Base-by-base conservation (phyloP, 2,113 vertebrate genomes). In the Lipophrys pholis region DNA sequence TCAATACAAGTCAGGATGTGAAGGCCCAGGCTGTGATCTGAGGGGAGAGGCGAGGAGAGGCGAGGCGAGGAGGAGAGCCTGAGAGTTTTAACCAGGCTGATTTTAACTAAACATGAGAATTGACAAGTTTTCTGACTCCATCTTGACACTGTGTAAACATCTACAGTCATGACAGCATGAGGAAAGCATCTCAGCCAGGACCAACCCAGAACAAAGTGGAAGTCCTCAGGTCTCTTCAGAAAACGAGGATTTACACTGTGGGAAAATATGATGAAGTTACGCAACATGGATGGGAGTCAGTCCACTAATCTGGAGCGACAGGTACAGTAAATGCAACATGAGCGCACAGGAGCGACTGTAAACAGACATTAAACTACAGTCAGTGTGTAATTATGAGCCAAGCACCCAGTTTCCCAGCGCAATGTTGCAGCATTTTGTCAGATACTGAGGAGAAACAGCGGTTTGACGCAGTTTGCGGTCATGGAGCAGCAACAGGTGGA, bases 401-500 rank as follows among this genome's bases (percentile, higher is more conserved):
- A n/a, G 48, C 15, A 49, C 54, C 11, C 6, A 30, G 16, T 35
- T 5, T 17, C 6, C 1, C 9, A n/a, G 17, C 35, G 1, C 41
- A 48, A 35, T 6, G 0, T 30, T 4, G 30, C 53, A 39, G 16
- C 1, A 40, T 12, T 8, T 53, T 0, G 36, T 21, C 9, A n/a
- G 16, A 40, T 8, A 4, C 35, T 43, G 11, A 9, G 8, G 40
- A 51, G n/a, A 43, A 43, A 43, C 10, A 5, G 40, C 15, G 40
- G 43, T 8, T 59, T 74, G 77, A 69, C 70, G 60, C 78, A 70
- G 46, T 84, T 84, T 73, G 76, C 43, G 62, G 21, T 30, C 63
- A 36, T 54, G 74, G 67, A 55, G 56, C 58, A 8, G 80, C 84
- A 89, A 91, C 90, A 91, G 89, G 89, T 90, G 84, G 75, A 49